A percentile compares a stretch with the other conserved stretches of the same genome.
Evolutionary conservation across 2,113 vertebrate genomes (phyloP).

Genomic region (Procavia capensis): DNA sequence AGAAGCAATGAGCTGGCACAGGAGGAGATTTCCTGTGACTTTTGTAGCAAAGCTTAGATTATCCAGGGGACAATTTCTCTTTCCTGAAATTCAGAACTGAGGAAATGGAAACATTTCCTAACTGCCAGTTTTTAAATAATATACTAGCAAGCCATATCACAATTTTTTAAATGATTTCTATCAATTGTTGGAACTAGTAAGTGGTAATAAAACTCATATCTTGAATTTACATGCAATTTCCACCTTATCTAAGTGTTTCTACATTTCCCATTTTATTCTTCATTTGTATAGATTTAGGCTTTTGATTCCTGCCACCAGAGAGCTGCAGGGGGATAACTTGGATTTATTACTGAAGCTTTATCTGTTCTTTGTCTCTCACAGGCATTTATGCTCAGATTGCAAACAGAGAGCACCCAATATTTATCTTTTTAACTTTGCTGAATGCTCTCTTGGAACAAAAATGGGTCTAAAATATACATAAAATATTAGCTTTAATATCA

Average conservation of each 20-base stretch:
- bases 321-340: not conserved
- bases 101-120: slow-evolving; percentile 1
- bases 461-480: not conserved
- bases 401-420: not conserved
- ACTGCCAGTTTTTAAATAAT: not conserved
- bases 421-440: not conserved
- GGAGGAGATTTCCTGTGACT: not conserved
- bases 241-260: slow-evolving; percentile 31
- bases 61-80: not conserved
- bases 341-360: not conserved
- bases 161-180: slow-evolving; percentile 35
- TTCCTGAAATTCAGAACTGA: slow-evolving; percentile 33
- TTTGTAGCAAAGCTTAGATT: not conserved
- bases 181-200: not conserved
- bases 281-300: not conserved
- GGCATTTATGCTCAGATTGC: not conserved
- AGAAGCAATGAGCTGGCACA: not conserved
- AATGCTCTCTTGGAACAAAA: slow-evolving; percentile 39
- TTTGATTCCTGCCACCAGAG: not conserved
- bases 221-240: slow-evolving; percentile 31
- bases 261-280: slow-evolving; percentile 3
- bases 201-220: not conserved
- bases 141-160: not conserved
- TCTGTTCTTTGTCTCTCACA: not conserved
- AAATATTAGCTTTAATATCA: slow-evolving; percentile 50